Evolutionary conservation across 2,797 vertebrate genomes (phyloP).

Genomic region (Parauchenoglanis ngamensis): DNA sequence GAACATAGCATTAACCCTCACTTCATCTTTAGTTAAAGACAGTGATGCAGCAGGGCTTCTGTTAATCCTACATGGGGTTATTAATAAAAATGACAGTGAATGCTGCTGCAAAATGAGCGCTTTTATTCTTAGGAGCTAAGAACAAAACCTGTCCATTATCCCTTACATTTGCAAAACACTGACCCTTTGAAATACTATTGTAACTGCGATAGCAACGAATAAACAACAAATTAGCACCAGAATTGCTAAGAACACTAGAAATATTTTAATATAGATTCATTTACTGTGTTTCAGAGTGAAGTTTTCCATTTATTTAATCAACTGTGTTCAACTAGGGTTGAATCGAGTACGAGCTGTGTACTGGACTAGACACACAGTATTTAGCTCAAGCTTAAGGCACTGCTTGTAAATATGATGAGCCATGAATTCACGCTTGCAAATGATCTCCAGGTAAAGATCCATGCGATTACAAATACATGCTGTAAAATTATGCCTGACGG

Average conservation of each 20-base stretch:
- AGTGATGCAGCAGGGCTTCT: neutral
- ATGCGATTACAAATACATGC: neutral
- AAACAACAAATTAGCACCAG: neutral
- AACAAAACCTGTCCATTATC: neutral
- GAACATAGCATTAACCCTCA: too few species aligned
- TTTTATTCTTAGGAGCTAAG: neutral
- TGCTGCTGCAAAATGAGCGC: neutral
- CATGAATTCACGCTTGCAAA: neutral
- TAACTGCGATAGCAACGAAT: neutral
- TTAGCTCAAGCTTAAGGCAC: neutral
- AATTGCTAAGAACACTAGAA: neutral
- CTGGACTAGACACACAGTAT: too few species aligned
- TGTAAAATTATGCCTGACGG: neutral
- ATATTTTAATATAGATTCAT: neutral
- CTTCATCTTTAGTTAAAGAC: neutral
- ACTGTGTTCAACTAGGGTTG: neutral
- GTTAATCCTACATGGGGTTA: neutral
- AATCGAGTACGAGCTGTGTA: neutral
- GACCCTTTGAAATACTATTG: neutral
- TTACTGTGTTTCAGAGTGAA: neutral
- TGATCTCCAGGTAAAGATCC: conserved; percentile 9
- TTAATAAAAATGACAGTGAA: neutral
- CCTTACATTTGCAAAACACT: neutral
- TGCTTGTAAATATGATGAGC: neutral
- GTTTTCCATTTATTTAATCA: neutral